phyloP scores from a whole-genome alignment of 2,797 vertebrate genomes.

The Epinephelus awoara region DNA sequence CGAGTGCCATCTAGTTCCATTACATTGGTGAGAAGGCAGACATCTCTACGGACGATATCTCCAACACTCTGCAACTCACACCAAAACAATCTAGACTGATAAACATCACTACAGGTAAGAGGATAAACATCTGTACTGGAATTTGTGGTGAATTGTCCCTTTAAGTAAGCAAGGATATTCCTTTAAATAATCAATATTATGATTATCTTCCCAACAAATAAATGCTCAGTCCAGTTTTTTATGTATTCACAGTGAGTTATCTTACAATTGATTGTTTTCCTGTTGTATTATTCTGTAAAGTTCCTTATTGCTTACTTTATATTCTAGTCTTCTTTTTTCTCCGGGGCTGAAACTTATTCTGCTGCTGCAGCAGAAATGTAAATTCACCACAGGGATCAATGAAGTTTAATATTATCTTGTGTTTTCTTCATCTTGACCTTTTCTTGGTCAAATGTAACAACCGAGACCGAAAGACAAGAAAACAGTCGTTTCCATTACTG shows the following conservation, averaged over 20 bases:
- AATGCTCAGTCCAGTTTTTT: too few relatives aligned
- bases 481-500: not conserved
- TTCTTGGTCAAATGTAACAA: not conserved
- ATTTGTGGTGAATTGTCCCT: too few relatives aligned
- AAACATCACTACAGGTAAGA: too few relatives aligned
- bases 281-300: not conserved
- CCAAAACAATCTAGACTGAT: too few relatives aligned
- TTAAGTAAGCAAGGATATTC: not conserved
- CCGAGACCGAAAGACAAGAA: not conserved
- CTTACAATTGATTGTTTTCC: not conserved
- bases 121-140: too few relatives aligned
- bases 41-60: too few relatives aligned
- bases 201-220: not conserved
- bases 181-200: accelerated
- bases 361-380: conserved; percentile 7
- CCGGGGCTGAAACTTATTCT: not conserved
- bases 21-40: too few relatives aligned
- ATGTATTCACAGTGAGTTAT: conserved; percentile 3
- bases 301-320: not conserved
- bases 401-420: not conserved
- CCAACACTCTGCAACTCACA: too few relatives aligned
- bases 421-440: conserved; percentile 22
- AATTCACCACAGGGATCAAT: conserved; percentile 7
- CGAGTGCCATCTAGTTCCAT: too few relatives aligned
- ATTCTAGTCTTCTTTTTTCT: not conserved